Evolutionary conservation across 64 coral and sea anemone species (phyloP).

Genomic region (Montipora sp.): DNA sequence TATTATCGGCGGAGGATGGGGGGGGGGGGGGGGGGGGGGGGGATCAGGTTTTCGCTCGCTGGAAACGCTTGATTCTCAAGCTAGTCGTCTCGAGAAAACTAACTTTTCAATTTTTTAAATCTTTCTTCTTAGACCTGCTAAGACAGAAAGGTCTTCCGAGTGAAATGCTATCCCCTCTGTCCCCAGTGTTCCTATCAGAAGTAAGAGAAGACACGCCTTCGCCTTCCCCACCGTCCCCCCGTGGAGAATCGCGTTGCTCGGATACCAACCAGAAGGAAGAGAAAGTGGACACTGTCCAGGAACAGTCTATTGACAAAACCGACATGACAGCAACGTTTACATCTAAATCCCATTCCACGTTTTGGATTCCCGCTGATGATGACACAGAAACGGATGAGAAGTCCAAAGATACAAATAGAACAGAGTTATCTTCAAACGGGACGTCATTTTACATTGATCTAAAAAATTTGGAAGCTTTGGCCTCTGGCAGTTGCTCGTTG

Average conservation of each 20-base stretch:
- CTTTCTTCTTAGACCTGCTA: slow-evolving; percentile 14
- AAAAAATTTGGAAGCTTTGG: slow-evolving; percentile 6
- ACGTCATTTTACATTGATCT: slow-evolving; percentile 46
- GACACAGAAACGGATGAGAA: not conserved
- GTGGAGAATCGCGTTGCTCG: not conserved
- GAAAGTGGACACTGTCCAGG: not conserved
- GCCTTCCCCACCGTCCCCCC: slow-evolving; percentile 19
- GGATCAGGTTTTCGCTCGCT: not conserved
- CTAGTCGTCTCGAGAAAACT: too few species aligned
- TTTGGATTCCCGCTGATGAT: slow-evolving; percentile 66
- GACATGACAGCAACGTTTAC: slow-evolving; percentile 55
- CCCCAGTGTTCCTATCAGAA: slow-evolving; percentile 4
- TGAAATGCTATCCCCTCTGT: not conserved
- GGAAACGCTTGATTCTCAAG: too few species aligned
- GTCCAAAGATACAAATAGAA: not conserved
- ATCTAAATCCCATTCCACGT: not conserved
- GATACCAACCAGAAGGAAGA: not conserved
- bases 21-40: too few species aligned
- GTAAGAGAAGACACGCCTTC: slow-evolving; percentile 18
- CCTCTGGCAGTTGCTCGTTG: slow-evolving; percentile 17
- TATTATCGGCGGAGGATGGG: too few species aligned
- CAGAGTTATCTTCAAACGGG: slow-evolving; percentile 15
- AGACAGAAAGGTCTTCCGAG: not conserved
- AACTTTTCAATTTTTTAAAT: not conserved
- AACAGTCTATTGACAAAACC: not conserved